Conservation (phyloP, 92 coral and sea anemone species). For the Scolanthus callimorphus region DNA sequence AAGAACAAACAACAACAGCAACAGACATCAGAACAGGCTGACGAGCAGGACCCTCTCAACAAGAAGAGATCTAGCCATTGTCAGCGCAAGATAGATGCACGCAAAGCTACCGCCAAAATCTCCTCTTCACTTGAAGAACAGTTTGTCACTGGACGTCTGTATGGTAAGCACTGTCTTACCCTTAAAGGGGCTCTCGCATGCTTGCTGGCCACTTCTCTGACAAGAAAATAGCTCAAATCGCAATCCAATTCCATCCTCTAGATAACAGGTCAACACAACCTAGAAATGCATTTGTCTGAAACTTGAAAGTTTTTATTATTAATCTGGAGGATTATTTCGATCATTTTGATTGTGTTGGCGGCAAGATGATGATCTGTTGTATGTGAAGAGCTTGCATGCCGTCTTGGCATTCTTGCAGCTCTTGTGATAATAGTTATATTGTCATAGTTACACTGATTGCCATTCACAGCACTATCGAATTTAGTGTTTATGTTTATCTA, state of each 20-base stretch:
- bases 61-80: slow-evolving; percentile 88
- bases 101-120: slow-evolving; percentile 63
- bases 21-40: too few relatives aligned
- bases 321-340: not conserved
- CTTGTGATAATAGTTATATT: slow-evolving; percentile 47
- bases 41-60: slow-evolving; percentile 71
- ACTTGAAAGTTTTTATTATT: not conserved
- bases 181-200: too few relatives aligned
- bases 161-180: too few relatives aligned
- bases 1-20: slow-evolving; percentile 32
- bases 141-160: slow-evolving; percentile 90
- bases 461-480: slow-evolving; percentile 1
- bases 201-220: too few relatives aligned
- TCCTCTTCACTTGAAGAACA: slow-evolving; percentile 77
- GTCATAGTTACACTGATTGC: slow-evolving; percentile 99
- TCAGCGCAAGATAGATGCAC: slow-evolving; percentile 65
- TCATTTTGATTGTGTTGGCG: not conserved
- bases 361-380: slow-evolving; percentile 78
- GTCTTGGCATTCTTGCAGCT: slow-evolving; percentile 55
- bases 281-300: not conserved
- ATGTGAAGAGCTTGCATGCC: slow-evolving; percentile 52
- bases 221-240: too few relatives aligned
- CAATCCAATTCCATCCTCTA: too few relatives aligned
- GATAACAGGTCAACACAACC: too few relatives aligned
- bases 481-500: too few relatives aligned